phyloP scores from a whole-genome alignment of 2,113 vertebrate species.

The Rousettus leschenaultii region DNA sequence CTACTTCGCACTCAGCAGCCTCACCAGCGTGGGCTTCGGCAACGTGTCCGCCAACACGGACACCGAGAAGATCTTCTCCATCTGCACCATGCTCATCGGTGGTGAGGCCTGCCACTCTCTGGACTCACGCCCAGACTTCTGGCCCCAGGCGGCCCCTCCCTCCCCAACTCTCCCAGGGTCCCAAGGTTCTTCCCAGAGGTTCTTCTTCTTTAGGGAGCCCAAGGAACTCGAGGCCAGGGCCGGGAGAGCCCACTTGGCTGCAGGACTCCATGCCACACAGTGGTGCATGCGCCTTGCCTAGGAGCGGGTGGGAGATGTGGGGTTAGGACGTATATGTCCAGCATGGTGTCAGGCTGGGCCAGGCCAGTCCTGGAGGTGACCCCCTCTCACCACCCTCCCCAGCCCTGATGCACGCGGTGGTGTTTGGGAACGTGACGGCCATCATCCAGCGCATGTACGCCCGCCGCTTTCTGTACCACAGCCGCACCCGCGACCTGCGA shows the following conservation, averaged over 20 bases:
- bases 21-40: slow-evolving; percentile 82
- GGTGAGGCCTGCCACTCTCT: slow-evolving; percentile 66
- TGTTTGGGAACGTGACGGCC: slow-evolving; percentile 83
- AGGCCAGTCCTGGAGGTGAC: slow-evolving; percentile 13
- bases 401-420: slow-evolving; percentile 84
- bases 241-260: background rate
- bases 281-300: background rate
- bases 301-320: background rate
- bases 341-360: background rate
- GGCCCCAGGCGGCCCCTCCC: background rate
- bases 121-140: background rate
- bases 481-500: slow-evolving; percentile 79
- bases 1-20: slow-evolving; percentile 83
- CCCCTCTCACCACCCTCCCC: background rate
- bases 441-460: slow-evolving; percentile 84
- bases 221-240: background rate
- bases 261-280: background rate
- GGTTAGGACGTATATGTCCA: background rate
- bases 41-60: slow-evolving; percentile 83
- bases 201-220: background rate
- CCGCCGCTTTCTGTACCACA: slow-evolving; percentile 82
- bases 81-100: slow-evolving; percentile 83
- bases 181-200: background rate
- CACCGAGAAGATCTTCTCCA: slow-evolving; percentile 83
- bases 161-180: background rate